Evolutionary conservation across 2,888 invertebrate genomes (phyloP).

Genomic region (Kuschelorhynchus macadamiae): DNA sequence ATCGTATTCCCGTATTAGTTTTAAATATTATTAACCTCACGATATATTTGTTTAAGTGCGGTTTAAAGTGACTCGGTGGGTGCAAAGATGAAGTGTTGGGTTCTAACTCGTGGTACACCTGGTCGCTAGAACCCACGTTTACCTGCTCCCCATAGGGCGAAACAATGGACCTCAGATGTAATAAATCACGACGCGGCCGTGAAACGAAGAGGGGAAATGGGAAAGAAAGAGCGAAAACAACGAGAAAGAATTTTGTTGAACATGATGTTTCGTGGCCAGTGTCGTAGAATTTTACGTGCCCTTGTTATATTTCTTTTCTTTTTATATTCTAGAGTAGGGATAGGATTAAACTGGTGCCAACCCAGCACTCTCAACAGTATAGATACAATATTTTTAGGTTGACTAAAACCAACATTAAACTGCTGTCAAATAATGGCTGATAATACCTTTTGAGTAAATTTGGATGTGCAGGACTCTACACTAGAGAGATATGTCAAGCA

Average conservation of each 20-base stretch:
- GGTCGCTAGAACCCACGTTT: constrained; percentile 58
- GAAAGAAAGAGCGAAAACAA: constrained; percentile 28
- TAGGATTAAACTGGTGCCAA: too few species aligned
- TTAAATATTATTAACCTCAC: constrained; percentile 33
- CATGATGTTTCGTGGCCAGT: constrained; percentile 27
- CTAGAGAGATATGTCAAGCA: too few species aligned
- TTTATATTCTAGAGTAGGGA: neutral
- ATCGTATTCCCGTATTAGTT: constrained; percentile 1
- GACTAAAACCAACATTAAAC: too few species aligned
- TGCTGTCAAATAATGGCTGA: too few species aligned
- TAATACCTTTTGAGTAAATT: too few species aligned
- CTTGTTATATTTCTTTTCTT: neutral
- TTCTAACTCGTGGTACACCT: constrained; percentile 51
- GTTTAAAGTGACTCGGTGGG: constrained; percentile 41
- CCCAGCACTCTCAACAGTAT: too few species aligned
- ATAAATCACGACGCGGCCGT: constrained; percentile 64
- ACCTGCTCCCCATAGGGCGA: constrained; percentile 63
- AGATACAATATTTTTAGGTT: too few species aligned
- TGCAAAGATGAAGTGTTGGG: constrained; percentile 34
- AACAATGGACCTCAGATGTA: constrained; percentile 67
- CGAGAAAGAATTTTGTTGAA: constrained; percentile 41
- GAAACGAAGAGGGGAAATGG: constrained; percentile 26
- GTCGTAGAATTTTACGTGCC: neutral
- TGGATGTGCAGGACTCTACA: too few species aligned
- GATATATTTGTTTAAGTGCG: constrained; percentile 34